Conservation (phyloP, 2,888 invertebrate species). For the Crioceris asparagi region DNA sequence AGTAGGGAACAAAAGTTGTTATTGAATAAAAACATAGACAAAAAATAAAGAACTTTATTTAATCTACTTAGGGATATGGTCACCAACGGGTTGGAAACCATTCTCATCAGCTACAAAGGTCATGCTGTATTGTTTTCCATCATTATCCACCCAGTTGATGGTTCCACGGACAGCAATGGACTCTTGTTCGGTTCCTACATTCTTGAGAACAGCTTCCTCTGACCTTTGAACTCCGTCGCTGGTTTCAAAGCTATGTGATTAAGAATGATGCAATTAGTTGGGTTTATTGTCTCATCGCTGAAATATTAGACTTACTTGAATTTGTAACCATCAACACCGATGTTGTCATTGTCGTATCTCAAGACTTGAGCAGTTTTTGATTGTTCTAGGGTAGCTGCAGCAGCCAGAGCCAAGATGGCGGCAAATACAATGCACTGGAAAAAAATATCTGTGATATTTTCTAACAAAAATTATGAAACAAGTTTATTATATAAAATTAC, state of each 20-base stretch:
- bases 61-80: slow-evolving; percentile 41
- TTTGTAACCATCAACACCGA: slow-evolving; percentile 28
- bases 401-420: slow-evolving; percentile 23
- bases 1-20: too few relatives aligned
- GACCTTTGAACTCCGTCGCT: slow-evolving; percentile 47
- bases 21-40: too few relatives aligned
- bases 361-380: slow-evolving; percentile 22
- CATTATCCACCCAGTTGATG: slow-evolving; percentile 50
- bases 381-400: slow-evolving; percentile 23
- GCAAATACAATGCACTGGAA: slow-evolving; percentile 22
- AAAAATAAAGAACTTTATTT: too few relatives aligned
- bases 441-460: too few relatives aligned
- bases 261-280: too few relatives aligned
- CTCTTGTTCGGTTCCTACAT: slow-evolving; percentile 53
- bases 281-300: slow-evolving; percentile 1
- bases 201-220: slow-evolving; percentile 49
- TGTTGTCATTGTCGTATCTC: slow-evolving; percentile 27
- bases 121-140: slow-evolving; percentile 52
- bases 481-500: too few relatives aligned
- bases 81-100: too few relatives aligned
- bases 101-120: slow-evolving; percentile 50
- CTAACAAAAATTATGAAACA: too few relatives aligned
- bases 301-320: slow-evolving; percentile 19
- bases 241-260: slow-evolving; percentile 54
- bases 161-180: slow-evolving; percentile 50